Conservation (phyloP, 2,888 invertebrate species). For the Xanthorhoe designata region DNA sequence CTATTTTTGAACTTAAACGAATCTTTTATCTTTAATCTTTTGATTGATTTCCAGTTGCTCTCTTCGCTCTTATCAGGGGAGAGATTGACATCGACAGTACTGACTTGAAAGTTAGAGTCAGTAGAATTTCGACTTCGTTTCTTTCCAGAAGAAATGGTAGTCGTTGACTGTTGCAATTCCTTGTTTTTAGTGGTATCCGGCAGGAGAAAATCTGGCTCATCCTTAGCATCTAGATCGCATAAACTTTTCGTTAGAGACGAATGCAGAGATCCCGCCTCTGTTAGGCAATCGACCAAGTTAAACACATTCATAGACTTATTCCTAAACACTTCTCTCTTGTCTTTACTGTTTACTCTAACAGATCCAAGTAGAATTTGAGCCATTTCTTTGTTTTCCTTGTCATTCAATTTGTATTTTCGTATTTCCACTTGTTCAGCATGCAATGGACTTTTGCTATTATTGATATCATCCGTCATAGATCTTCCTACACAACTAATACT, state of each 20-base stretch:
- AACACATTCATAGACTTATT: constrained; percentile 82
- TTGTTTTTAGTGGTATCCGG: constrained; percentile 68
- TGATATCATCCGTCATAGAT: constrained; percentile 66
- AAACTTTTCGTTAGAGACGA: constrained; percentile 79
- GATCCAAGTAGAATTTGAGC: constrained; percentile 61
- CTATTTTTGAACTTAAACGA: constrained; percentile 82
- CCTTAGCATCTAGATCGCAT: constrained; percentile 78
- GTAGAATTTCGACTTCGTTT: constrained; percentile 81
- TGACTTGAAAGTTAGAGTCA: constrained; percentile 79
- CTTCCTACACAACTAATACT: constrained; percentile 71
- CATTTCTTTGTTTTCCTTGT: constrained; percentile 75
- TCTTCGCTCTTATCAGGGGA: constrained; percentile 80
- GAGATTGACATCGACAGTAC: constrained; percentile 68
- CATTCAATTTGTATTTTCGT: constrained; percentile 62
- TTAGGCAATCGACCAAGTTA: constrained; percentile 78
- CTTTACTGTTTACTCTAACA: constrained; percentile 63
- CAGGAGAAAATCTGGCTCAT: constrained; percentile 68
- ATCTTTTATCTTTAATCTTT: constrained; percentile 81
- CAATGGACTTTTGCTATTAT: constrained; percentile 53
- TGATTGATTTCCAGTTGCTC: constrained; percentile 82
- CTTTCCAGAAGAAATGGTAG: constrained; percentile 80
- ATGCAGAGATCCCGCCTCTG: constrained; percentile 75
- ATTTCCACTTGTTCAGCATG: constrained; percentile 61
- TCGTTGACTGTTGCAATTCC: constrained; percentile 76
- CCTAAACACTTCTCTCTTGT: constrained; percentile 80